A percentile compares a stretch with the other conserved stretches of the same genome.
phyloP scores from a whole-genome alignment of 2,113 vertebrate genomes.

The Halcyon malimbica region DNA sequence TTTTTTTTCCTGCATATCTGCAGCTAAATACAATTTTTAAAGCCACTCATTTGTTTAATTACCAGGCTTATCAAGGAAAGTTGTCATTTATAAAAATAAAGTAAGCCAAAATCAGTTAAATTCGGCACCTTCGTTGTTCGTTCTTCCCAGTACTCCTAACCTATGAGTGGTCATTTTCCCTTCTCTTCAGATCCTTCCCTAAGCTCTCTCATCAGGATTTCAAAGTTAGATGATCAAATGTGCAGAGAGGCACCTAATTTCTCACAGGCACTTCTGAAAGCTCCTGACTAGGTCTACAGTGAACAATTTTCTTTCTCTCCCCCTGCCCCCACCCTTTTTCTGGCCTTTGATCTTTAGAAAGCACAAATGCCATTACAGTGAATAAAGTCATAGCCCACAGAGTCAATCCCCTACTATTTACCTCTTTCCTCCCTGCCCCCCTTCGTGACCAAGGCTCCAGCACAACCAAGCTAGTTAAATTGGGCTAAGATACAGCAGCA shows the following conservation, averaged over 20 bases:
- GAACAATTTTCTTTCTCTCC: conserved; percentile 44
- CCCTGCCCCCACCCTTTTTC: background rate
- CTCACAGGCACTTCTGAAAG: conserved; percentile 55
- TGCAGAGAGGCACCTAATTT: conserved; percentile 46
- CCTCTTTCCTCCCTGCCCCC: background rate
- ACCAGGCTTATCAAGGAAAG: background rate
- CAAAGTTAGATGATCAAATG: conserved; percentile 55
- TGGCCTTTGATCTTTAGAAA: conserved; percentile 68
- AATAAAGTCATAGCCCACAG: conserved; percentile 48
- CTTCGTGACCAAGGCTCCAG: background rate
- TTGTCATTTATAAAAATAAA: background rate
- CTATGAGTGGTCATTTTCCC: background rate
- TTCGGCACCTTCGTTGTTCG: background rate
- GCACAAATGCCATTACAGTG: conserved; percentile 49
- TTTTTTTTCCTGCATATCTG: background rate
- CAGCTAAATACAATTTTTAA: background rate
- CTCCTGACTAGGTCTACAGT: conserved; percentile 12
- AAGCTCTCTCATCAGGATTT: conserved; percentile 42
- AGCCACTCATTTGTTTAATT: background rate
- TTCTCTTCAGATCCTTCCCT: background rate
- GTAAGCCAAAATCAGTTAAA: background rate
- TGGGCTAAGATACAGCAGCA: conserved; percentile 57
- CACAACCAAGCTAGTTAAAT: background rate
- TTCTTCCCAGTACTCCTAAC: background rate
- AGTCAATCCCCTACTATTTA: conserved; percentile 56